Conservation (phyloP, 2,113 vertebrate genomes). For the Tragelaphus scriptus region DNA sequence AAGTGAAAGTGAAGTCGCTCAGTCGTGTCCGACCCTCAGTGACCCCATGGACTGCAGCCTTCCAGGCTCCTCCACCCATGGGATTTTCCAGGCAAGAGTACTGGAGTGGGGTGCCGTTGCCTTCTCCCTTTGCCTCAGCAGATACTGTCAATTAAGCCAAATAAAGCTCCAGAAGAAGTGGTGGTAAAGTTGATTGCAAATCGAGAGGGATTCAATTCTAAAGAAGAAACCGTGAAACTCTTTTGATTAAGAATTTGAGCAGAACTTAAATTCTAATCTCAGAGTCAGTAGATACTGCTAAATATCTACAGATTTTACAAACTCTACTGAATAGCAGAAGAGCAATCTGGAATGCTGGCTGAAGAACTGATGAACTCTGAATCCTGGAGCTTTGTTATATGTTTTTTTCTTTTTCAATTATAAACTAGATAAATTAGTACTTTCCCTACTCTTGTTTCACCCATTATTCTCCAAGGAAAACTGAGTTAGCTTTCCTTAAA, state of each 20-base stretch:
- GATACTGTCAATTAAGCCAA: slow-evolving; percentile 14
- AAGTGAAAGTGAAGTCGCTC: too few species aligned
- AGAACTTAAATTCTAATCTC: slow-evolving; percentile 50
- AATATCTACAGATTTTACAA: background rate
- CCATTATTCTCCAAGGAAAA: background rate
- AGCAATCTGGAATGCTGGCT: background rate
- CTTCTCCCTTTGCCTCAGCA: slow-evolving; percentile 11
- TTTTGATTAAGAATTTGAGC: slow-evolving; percentile 47
- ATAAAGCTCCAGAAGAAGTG: slow-evolving; percentile 26
- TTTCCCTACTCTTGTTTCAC: background rate
- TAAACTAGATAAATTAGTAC: background rate
- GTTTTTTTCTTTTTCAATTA: background rate
- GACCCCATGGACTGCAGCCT: too few species aligned
- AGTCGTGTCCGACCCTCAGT: too few species aligned
- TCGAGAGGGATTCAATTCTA: slow-evolving; percentile 1
- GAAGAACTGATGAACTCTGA: background rate
- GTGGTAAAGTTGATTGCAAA: background rate
- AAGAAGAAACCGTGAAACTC: slow-evolving; percentile 46
- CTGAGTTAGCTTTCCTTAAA: slow-evolving; percentile 6
- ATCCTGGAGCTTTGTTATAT: background rate
- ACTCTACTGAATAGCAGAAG: background rate
- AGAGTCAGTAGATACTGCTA: background rate
- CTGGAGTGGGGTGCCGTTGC: too few species aligned
- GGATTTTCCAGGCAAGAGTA: too few species aligned
- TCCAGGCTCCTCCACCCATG: too few species aligned